Base-by-base conservation (phyloP, 2,113 vertebrate genomes). In the Gopherus flavomarginatus region DNA sequence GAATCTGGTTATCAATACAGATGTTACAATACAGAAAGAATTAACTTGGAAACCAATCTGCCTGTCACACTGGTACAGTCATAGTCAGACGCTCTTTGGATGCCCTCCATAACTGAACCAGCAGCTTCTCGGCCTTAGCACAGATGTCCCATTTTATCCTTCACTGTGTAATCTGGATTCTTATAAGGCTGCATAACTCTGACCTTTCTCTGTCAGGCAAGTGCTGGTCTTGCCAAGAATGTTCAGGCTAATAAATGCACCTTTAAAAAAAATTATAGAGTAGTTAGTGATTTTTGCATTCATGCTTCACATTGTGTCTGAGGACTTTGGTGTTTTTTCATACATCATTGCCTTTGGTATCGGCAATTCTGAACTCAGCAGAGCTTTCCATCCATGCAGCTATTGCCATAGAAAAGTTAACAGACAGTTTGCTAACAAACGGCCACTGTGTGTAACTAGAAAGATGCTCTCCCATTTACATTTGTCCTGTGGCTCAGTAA, bases 381-480 rank as follows among this genome's bases (percentile, higher is more conserved):
- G 79, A 87, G 54, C 38, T 26, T 1, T 59, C 77, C 90, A 81
- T 5, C 72, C 81, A 0, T 1, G 38, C 53, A 85, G 53, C 2
- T 79, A 50, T 7, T 69, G 89, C 81, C 90, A 49, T 27, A 13
- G 82, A 83, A 83, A 83, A 62, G 14, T 38, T 93, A 86, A 72
- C 57, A 90, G 75, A 44, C 38, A 49, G 85, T 83, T 88, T 62
- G 79, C 38, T 56, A 86, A 29, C 62, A 84, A 42, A 86, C n/a
- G 42, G 57, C 24, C 29, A 29, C 5, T 50, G 6, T 0, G 1
- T 0, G 0, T 11, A 75, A 92, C 42, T 2, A 22, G n/a, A 50
- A 88, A 5, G 0, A 0, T 17, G 56, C 38, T 81, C 31, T 81
- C 13, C 72, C 0, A 0, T 24, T 84, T 38, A 42, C 38, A 11